Evolutionary conservation across 2,113 vertebrate genomes (phyloP).

Genomic region (Formicarius rufipectus): DNA sequence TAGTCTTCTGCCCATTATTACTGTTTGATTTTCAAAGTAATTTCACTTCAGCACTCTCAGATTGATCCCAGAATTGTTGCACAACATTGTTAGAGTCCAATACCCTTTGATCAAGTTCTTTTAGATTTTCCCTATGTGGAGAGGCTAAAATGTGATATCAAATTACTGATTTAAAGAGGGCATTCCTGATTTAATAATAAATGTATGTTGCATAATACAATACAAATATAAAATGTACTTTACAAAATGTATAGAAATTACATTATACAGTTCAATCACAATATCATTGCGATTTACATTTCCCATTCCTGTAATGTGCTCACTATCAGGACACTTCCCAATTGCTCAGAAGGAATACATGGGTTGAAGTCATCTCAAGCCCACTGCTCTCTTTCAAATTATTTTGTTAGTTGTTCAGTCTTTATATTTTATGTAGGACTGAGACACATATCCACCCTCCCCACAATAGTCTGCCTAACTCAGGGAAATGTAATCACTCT

Average conservation of each 20-base stretch:
- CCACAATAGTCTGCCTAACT: background rate
- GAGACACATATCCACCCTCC: background rate
- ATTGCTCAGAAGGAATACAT: fast-evolving
- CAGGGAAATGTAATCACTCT: background rate
- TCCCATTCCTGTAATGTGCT: background rate
- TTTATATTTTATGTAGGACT: background rate
- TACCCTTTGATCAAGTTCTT: background rate
- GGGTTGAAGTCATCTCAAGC: background rate
- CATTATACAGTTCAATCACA: background rate
- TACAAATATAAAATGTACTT: background rate
- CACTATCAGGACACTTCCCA: background rate
- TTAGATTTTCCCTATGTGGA: background rate
- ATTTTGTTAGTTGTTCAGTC: background rate
- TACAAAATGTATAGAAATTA: background rate
- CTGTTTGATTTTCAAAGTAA: background rate
- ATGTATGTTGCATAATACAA: background rate
- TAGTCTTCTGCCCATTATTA: background rate
- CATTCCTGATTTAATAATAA: background rate
- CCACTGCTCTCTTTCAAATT: background rate
- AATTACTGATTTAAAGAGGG: background rate
- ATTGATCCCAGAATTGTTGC: background rate
- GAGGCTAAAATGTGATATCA: background rate
- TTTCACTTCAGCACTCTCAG: background rate
- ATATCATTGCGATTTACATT: background rate
- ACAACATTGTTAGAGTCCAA: background rate